Percentiles rank a stretch among this genome's conserved stretches.
Conservation (phyloP, 2,113 vertebrate genomes). For the Potamarius usumacintae region DNA sequence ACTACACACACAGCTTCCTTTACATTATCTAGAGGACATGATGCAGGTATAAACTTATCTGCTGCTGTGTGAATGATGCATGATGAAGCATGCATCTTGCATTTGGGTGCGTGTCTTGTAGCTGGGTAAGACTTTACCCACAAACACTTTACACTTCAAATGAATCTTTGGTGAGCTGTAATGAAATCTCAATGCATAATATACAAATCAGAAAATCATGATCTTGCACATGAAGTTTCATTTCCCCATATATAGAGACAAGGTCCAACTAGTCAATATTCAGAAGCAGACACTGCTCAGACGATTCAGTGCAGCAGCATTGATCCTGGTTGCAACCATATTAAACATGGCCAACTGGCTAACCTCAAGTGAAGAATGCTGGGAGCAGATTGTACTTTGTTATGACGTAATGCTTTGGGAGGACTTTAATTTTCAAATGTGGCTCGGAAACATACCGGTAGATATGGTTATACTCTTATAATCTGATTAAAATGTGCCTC, state of each 20-base stretch:
- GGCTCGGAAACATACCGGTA: background rate
- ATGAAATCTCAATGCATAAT: background rate
- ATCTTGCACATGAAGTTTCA: background rate
- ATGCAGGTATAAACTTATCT: background rate
- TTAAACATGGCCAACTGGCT: background rate
- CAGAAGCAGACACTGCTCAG: background rate
- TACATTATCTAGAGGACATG: conserved; percentile 25
- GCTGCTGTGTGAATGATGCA: background rate
- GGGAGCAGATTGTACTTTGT: background rate
- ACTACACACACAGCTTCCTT: conserved; percentile 40
- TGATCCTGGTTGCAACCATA: background rate
- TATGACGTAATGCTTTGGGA: background rate
- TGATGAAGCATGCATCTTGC: too few relatives aligned
- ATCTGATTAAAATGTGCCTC: background rate
- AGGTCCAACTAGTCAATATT: background rate
- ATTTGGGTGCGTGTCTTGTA: too few relatives aligned
- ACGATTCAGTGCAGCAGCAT: background rate
- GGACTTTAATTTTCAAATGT: background rate
- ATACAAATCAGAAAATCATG: background rate
- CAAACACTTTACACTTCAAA: background rate
- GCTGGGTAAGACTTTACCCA: background rate
- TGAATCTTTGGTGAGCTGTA: background rate
- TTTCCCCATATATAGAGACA: background rate
- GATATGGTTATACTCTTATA: background rate
- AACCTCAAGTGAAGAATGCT: background rate